Conservation (phyloP, 1,140 invertebrate genomes). For the Bombyx mandarina region DNA sequence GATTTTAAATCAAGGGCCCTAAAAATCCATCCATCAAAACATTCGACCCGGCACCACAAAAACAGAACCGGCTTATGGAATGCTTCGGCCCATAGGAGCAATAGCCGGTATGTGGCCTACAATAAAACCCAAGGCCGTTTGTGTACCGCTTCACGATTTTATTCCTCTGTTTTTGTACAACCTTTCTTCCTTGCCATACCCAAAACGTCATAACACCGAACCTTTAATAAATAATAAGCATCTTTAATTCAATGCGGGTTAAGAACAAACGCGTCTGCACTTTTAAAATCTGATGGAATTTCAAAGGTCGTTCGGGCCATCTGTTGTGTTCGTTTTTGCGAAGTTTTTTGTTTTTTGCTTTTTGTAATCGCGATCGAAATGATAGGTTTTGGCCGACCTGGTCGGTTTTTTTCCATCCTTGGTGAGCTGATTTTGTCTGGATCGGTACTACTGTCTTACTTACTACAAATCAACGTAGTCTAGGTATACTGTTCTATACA, state of each 20-base stretch:
- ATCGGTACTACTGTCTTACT: no score
- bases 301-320: conserved; percentile 52
- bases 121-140: conserved; percentile 60
- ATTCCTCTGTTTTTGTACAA: conserved; percentile 49
- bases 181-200: conserved; percentile 40
- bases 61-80: conserved; percentile 35
- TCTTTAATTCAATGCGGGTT: conserved; percentile 12
- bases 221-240: conserved; percentile 5
- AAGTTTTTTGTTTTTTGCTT: conserved; percentile 19
- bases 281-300: conserved; percentile 31
- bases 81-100: conserved; percentile 30
- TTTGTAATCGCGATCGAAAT: conserved; percentile 24
- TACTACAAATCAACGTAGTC: no score
- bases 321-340: conserved; percentile 54
- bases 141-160: conserved; percentile 53
- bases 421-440: no score
- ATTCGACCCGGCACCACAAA: conserved; percentile 26
- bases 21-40: conserved; percentile 33
- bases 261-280: conserved; percentile 12
- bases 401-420: no score
- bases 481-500: no score
- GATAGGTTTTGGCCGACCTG: conserved; percentile 1
- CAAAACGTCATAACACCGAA: conserved; percentile 23
- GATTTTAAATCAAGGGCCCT: conserved; percentile 19
- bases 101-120: conserved; percentile 59